phyloP scores from a whole-genome alignment of 2,888 invertebrate species.

The Boloria selene region DNA sequence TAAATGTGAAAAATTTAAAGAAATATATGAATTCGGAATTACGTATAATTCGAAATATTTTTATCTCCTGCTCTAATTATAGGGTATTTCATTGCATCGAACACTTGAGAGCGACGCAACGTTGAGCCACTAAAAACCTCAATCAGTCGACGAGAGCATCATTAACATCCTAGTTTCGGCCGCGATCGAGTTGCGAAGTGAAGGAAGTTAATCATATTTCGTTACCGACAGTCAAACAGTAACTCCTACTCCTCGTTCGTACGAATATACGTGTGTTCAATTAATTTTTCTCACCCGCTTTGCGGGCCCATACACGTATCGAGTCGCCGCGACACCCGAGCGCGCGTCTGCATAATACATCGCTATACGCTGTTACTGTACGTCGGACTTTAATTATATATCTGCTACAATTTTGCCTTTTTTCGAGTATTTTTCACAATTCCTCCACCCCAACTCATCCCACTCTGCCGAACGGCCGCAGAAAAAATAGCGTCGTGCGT shows the following conservation, averaged over 20 bases:
- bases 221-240: conserved; percentile 44
- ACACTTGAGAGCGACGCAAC: conserved; percentile 32
- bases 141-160: conserved; percentile 37
- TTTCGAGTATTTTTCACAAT: conserved; percentile 84
- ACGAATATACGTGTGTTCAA: conserved; percentile 52
- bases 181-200: conserved; percentile 26
- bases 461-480: conserved; percentile 65
- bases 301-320: conserved; percentile 50
- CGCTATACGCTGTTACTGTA: conserved; percentile 73
- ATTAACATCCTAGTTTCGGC: conserved; percentile 37
- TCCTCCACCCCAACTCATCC: conserved; percentile 67
- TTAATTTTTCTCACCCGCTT: conserved; percentile 57
- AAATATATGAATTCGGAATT: conserved; percentile 20
- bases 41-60: conserved; percentile 32
- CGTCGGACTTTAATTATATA: conserved; percentile 81
- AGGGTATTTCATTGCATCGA: conserved; percentile 36
- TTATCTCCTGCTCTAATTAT: conserved; percentile 34
- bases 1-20: conserved; percentile 20
- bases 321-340: conserved; percentile 64
- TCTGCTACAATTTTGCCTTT: conserved; percentile 83
- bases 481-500: conserved; percentile 64
- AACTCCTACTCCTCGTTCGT: conserved; percentile 36
- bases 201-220: conserved; percentile 41
- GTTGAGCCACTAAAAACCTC: conserved; percentile 39
- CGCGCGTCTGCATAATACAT: conserved; percentile 79